These are phyloP conservation scores for Drosophila subsilvestris DNA, from an alignment of 2,888 invertebrate species.

Conservation along the genomic window DNA sequence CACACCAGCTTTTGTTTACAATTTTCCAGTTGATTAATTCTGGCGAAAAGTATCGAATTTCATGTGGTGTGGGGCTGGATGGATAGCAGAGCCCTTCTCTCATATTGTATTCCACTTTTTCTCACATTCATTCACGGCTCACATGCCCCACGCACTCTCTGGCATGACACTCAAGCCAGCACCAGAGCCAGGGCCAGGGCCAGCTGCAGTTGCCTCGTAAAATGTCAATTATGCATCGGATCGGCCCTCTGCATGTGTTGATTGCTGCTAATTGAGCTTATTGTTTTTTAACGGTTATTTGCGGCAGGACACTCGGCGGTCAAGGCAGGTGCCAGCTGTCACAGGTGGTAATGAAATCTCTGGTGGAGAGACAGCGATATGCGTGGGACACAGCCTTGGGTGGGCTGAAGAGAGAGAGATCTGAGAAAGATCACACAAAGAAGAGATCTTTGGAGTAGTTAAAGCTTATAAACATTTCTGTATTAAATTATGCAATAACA, in stretches of 20 bases:
- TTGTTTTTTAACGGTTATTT: constrained; percentile 70
- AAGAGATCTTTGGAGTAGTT: neutral
- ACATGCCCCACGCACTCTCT: constrained; percentile 54
- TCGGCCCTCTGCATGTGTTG: constrained; percentile 40
- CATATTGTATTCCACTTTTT: constrained; percentile 46
- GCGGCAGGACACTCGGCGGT: constrained; percentile 14
- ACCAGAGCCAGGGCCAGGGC: constrained; percentile 17
- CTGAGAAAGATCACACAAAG: constrained; percentile 2
- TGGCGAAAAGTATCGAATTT: constrained; percentile 70
- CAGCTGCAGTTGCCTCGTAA: constrained; percentile 63
- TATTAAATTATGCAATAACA: neutral
- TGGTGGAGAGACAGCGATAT: constrained; percentile 50
- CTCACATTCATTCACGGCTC: constrained; percentile 62
- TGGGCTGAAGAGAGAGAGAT: constrained; percentile 44
- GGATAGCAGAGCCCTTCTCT: neutral
- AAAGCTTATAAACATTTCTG: neutral
- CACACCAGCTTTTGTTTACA: constrained; percentile 69
- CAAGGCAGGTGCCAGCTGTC: constrained; percentile 59
- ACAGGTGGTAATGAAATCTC: constrained; percentile 1
- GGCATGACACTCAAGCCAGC: constrained; percentile 68
- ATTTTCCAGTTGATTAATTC: constrained; percentile 75
- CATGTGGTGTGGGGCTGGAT: constrained; percentile 14
- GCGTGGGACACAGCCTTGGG: constrained; percentile 63
- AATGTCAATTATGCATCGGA: constrained; percentile 64
- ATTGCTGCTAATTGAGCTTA: constrained; percentile 73